Percentiles rank a stretch among this genome's conserved stretches.
These are phyloP conservation scores for Drosophila anomalata DNA, from an alignment of 2,888 invertebrate genomes.

Conservation along the genomic window DNA sequence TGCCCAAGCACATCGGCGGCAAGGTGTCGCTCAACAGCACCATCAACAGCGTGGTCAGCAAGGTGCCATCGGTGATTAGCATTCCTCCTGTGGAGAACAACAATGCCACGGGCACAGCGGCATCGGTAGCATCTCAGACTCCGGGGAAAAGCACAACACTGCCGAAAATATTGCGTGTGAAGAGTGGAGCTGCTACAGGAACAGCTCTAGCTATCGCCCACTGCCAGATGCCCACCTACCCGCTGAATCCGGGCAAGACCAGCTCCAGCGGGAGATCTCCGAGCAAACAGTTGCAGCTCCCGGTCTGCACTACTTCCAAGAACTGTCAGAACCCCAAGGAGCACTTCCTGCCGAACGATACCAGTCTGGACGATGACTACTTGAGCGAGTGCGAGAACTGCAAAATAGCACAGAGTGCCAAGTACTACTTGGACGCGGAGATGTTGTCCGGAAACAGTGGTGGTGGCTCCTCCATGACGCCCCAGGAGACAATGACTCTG, in stretches of 20 bases:
- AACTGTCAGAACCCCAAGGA: slow-evolving; percentile 84
- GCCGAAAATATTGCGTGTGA: slow-evolving; percentile 81
- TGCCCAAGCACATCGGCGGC: slow-evolving; percentile 82
- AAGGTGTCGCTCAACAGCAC: slow-evolving; percentile 83
- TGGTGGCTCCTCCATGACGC: slow-evolving; percentile 71
- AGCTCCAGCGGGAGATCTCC: slow-evolving; percentile 51
- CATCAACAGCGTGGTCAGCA: slow-evolving; percentile 83
- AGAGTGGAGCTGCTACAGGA: slow-evolving; percentile 37
- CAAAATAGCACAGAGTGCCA: slow-evolving; percentile 90
- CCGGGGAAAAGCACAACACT: slow-evolving; percentile 77
- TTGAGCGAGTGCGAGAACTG: slow-evolving; percentile 94
- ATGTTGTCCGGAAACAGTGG: slow-evolving; percentile 72
- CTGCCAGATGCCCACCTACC: slow-evolving; percentile 81
- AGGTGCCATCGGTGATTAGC: slow-evolving; percentile 84
- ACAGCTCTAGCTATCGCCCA: slow-evolving; percentile 56
- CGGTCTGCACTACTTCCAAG: slow-evolving; percentile 84
- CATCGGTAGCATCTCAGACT: not conserved
- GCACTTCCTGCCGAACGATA: slow-evolving; percentile 84
- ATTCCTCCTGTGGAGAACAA: slow-evolving; percentile 78
- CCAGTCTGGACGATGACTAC: slow-evolving; percentile 88
- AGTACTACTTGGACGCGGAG: slow-evolving; percentile 87
- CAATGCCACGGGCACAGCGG: slow-evolving; percentile 35
- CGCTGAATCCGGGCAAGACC: slow-evolving; percentile 46
- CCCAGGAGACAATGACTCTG: slow-evolving; percentile 89
- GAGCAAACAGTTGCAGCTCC: slow-evolving; percentile 82